These are phyloP conservation scores for Heliothis virescens DNA, from an alignment of 1,140 invertebrate species.

Conservation along the genomic window DNA sequence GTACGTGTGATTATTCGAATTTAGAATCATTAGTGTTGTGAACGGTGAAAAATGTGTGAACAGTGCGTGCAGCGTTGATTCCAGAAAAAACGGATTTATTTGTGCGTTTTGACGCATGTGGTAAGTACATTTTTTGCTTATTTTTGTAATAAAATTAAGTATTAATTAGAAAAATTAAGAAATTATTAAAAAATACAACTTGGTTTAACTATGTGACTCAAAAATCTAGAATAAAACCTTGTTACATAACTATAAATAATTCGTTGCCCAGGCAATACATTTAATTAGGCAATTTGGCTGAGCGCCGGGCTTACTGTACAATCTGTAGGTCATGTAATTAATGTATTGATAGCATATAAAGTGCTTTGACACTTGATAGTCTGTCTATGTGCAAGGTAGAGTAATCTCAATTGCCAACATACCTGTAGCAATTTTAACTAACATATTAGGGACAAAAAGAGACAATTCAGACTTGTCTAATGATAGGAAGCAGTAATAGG, in stretches of 20 bases:
- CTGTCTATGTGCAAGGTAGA: too few relatives aligned
- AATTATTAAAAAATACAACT: neutral
- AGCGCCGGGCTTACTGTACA: slow-evolving; percentile 30
- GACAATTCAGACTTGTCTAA: too few relatives aligned
- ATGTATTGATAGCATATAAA: slow-evolving; percentile 7
- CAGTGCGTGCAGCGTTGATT: slow-evolving; percentile 69
- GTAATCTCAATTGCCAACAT: too few relatives aligned
- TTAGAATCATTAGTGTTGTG: slow-evolving; percentile 39
- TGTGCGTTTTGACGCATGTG: slow-evolving; percentile 59
- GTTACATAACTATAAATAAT: slow-evolving; percentile 48
- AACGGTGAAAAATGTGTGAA: slow-evolving; percentile 74
- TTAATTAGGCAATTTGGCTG: slow-evolving; percentile 38
- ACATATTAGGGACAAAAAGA: too few relatives aligned
- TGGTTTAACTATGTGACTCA: neutral
- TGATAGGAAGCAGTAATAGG: too few relatives aligned
- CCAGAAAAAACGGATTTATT: slow-evolving; percentile 57
- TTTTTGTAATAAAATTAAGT: neutral
- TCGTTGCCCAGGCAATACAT: slow-evolving; percentile 45
- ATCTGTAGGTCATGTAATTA: slow-evolving; percentile 42
- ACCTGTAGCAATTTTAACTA: too few relatives aligned
- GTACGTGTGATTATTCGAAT: slow-evolving; percentile 47
- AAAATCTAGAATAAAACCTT: slow-evolving; percentile 8
- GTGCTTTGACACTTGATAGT: slow-evolving; percentile 30
- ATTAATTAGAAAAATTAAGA: neutral
- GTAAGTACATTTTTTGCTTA: slow-evolving; percentile 58